phyloP scores from a whole-genome alignment of 2,888 invertebrate species.

The Cerastis leucographa region DNA sequence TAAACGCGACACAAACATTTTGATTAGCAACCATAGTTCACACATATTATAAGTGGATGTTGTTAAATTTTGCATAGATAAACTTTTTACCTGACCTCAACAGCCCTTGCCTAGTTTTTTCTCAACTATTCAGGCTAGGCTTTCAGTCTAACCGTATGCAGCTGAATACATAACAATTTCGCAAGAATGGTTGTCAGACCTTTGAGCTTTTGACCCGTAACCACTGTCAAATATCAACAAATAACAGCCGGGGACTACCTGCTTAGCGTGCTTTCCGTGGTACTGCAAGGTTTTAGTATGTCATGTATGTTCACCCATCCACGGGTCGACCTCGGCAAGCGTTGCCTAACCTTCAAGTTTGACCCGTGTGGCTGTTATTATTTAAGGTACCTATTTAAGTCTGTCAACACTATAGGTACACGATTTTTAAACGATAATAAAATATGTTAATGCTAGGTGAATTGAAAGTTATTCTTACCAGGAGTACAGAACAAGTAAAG shows the following conservation, averaged over 20 bases:
- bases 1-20: neutral
- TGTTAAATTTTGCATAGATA: neutral
- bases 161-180: neutral
- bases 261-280: neutral
- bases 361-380: neutral
- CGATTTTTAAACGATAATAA: neutral
- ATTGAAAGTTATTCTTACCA: neutral
- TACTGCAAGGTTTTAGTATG: neutral
- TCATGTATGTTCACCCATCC: neutral
- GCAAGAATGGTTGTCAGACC: neutral
- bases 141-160: no score
- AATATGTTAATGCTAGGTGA: neutral
- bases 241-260: neutral
- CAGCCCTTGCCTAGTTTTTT: no score
- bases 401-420: neutral
- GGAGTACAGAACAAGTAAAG: neutral
- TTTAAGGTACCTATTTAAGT: neutral
- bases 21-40: neutral
- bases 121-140: no score
- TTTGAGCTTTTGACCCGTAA: neutral
- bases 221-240: neutral
- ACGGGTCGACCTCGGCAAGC: no score
- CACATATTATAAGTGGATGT: neutral
- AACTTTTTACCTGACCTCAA: neutral
- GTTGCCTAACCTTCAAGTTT: neutral